Percentiles rank a stretch among this genome's conserved stretches.
Conservation (phyloP, 1,140 invertebrate species). For the Pollicipes pollicipes region DNA sequence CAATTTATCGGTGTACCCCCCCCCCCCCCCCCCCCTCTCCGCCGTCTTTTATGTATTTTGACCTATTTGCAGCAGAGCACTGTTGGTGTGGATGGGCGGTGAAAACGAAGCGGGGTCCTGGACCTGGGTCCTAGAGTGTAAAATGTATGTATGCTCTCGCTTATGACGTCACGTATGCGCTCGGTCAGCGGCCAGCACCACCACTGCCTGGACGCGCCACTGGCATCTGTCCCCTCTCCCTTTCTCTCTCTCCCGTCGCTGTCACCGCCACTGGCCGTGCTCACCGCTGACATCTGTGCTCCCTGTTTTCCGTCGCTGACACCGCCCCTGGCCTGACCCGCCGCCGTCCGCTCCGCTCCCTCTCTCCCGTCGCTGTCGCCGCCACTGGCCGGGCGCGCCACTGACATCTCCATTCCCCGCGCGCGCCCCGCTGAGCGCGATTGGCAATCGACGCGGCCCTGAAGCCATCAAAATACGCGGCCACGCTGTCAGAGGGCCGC, state of each 20-base stretch:
- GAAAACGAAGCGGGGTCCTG: no score
- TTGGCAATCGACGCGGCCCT: slow-evolving; percentile 4
- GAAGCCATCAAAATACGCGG: slow-evolving; percentile 3
- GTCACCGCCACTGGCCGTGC: not conserved
- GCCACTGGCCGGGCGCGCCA: not conserved
- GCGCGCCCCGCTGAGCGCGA: not conserved
- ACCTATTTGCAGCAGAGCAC: no score
- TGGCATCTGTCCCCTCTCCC: not conserved
- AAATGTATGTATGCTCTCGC: no score
- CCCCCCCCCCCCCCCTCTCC: no score
- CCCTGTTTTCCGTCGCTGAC: not conserved
- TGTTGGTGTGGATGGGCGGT: no score
- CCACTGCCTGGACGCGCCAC: not conserved
- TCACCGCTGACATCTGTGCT: not conserved
- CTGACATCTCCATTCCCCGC: slow-evolving; percentile 6
- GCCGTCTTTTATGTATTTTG: no score
- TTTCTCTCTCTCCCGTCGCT: not conserved
- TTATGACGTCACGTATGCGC: not conserved
- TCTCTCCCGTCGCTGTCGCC: slow-evolving; percentile 3
- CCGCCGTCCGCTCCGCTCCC: not conserved
- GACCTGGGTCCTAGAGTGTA: no score
- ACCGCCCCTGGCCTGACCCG: not conserved
- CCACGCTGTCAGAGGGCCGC: not conserved
- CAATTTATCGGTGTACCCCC: no score
- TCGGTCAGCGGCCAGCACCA: not conserved